Evolutionary conservation across 2,797 vertebrate genomes (phyloP).

Genomic region (Avahi laniger): DNA sequence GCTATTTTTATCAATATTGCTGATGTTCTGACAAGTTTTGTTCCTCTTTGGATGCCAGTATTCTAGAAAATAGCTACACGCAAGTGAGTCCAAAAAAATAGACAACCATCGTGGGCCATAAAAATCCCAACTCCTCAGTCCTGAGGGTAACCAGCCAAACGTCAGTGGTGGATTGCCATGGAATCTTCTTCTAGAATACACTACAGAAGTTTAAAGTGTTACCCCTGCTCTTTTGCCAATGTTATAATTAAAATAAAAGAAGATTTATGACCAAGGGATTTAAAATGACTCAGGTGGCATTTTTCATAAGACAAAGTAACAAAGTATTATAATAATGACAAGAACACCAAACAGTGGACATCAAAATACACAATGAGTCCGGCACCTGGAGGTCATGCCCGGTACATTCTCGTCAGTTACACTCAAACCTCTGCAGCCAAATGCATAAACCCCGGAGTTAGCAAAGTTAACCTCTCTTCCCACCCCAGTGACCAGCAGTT

Average conservation of each 20-base stretch:
- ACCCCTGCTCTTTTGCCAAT: not conserved
- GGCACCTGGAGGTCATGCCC: accelerated
- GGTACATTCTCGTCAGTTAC: accelerated
- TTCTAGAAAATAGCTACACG: not conserved
- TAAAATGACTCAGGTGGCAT: not conserved
- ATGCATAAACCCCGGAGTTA: accelerated
- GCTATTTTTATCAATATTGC: not conserved
- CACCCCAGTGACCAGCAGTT: no score
- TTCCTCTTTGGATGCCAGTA: not conserved
- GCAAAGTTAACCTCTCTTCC: accelerated
- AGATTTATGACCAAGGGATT: not conserved
- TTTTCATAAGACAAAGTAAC: not conserved
- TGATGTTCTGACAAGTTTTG: not conserved
- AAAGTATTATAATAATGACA: not conserved
- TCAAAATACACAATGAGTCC: not conserved
- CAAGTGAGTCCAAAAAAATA: not conserved
- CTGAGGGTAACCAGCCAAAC: not conserved
- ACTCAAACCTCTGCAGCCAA: no score
- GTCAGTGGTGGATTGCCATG: not conserved
- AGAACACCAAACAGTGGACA: not conserved
- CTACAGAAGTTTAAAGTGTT: not conserved
- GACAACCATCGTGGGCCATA: not conserved
- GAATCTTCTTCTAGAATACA: not conserved
- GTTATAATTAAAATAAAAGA: not conserved
- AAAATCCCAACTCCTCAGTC: not conserved